Base-by-base conservation (phyloP, 2,888 invertebrate genomes). In the Agrochola macilenta region DNA sequence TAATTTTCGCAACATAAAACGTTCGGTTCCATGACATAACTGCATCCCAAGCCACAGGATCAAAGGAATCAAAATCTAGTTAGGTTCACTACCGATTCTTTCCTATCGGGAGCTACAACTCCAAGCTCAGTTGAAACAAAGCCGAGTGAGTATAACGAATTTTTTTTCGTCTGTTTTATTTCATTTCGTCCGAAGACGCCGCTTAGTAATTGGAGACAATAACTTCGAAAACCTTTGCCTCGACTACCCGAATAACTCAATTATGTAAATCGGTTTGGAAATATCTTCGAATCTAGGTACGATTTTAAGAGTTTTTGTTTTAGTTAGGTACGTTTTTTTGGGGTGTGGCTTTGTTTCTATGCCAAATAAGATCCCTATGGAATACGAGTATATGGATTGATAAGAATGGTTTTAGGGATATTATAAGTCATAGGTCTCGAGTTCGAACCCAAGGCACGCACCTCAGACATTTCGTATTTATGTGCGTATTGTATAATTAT, bases 101-200 rank as follows among this genome's bases (percentile, higher is more conserved):
- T 63, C 57, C 65, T 46, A 68, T 20, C 52, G 65, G 69, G 72
- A 69, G 69, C 69, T 83, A 72, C 70, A 78, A 78, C 69, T 61
- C 74, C 72, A 11, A 61, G 74, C 69, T 60, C 61, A 68, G 74
- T 61, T 68, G 61, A 74, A 49, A 74, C 65, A 61, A 65, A 66
- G 63, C 64, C 66, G 69, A 71, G 49, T 75, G 74, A 75, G 81
- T 78, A 80, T 89, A 82, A 80, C 75, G 78, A 39, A 20, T 75
- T 85, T 86, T 85, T 88, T 88, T 85, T 81, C 76, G 54, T 83
- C 74, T 76, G 69, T 89, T 88, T 86, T 84, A 85, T 87, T 85
- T 72, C 76, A 66, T 81, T 88, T 76, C 58, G 68, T 79, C 74
- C 71, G 61, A 65, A 79, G 78, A 74, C 79, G 52, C 46, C 72